Conservation (phyloP, 2,888 invertebrate species). For the Tachina fera region DNA sequence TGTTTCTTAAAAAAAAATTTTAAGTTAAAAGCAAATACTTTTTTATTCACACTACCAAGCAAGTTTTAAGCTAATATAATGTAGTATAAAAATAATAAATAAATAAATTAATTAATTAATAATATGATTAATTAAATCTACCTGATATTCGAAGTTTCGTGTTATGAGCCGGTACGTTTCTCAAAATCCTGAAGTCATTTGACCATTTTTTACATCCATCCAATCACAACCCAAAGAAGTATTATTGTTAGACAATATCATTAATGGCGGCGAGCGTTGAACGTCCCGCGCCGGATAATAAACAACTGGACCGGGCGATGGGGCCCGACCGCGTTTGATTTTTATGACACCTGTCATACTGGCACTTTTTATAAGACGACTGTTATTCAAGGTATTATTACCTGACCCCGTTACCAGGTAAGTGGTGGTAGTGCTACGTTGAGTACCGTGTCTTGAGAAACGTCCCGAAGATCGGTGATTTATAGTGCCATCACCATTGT, state of each 20-base stretch:
- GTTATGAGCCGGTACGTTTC: slow-evolving; percentile 15
- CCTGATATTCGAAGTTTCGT: slow-evolving; percentile 27
- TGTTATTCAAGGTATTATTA: slow-evolving; percentile 77
- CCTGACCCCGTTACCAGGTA: slow-evolving; percentile 76
- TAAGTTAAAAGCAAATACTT: no score
- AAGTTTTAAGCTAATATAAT: no score
- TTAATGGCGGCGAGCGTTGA: slow-evolving; percentile 78
- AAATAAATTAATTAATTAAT: background rate
- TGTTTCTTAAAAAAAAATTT: no score
- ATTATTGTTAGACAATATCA: slow-evolving; percentile 78
- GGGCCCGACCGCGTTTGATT: slow-evolving; percentile 82
- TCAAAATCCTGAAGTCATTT: slow-evolving; percentile 82
- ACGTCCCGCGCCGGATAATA: slow-evolving; percentile 83
- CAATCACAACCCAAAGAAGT: slow-evolving; percentile 81
- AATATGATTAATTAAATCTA: slow-evolving; percentile 14
- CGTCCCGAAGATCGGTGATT: slow-evolving; percentile 85
- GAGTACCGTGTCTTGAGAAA: slow-evolving; percentile 84
- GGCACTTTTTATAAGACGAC: slow-evolving; percentile 78
- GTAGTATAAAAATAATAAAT: background rate
- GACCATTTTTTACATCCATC: slow-evolving; percentile 80
- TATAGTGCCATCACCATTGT: slow-evolving; percentile 89
- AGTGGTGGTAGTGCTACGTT: slow-evolving; percentile 81
- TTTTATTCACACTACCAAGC: no score
- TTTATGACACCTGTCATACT: slow-evolving; percentile 79
- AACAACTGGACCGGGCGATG: slow-evolving; percentile 83